Evolutionary conservation across 1,140 invertebrate genomes (phyloP), one percentile per base, ranked within the genome.

Genomic region (Laupala kohalensis): DNA sequence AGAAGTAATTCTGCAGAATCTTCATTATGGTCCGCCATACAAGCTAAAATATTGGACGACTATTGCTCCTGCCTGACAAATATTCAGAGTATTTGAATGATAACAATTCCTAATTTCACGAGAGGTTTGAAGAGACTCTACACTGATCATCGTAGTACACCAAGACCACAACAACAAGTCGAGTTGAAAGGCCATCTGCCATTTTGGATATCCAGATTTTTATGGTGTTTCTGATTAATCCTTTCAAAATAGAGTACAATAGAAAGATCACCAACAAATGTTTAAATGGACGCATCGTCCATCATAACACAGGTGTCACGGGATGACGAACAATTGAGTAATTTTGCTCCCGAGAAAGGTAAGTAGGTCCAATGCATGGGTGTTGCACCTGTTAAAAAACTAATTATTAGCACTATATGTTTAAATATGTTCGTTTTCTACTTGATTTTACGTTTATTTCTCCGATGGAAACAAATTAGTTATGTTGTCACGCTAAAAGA

Each of bases 221-320:
- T 75, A 74, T 74, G 74, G 70, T 74, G 72, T 73, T 73, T 65
- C 69, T 27, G 37, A 71, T 63, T 27, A 68, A 69, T 30, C 71
- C 68, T 67, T 70, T 53, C 68, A 74, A 71, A 74, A 75, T 70
- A 69, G 70, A 71, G 53, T 63, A 66, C 28, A 53, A 69, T 30
- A 71, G 68, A 78, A 77, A 74, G 77, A 79, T 77, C 76, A 77
- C 70, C 78, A 86, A 82, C 87, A 85, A 88, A 90, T 89, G 88
- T 87, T 88, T 91, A 90, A 90, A 96, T 96, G 94, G 94, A 96
- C 92, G 92, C 92, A 71, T 92, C 94, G 91, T 96, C 93, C 89
- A 96, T 97, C 88, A 96, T 96, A 84, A 95, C 93, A 84, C 94
- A 96, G 89, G 94, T 95, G 86, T 93, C 90, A 85, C 90, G 93